A percentile compares a stretch with the other conserved stretches of the same genome.
Evolutionary conservation across 2,113 vertebrate species (phyloP).

Genomic region (Oncorhynchus kisutch): DNA sequence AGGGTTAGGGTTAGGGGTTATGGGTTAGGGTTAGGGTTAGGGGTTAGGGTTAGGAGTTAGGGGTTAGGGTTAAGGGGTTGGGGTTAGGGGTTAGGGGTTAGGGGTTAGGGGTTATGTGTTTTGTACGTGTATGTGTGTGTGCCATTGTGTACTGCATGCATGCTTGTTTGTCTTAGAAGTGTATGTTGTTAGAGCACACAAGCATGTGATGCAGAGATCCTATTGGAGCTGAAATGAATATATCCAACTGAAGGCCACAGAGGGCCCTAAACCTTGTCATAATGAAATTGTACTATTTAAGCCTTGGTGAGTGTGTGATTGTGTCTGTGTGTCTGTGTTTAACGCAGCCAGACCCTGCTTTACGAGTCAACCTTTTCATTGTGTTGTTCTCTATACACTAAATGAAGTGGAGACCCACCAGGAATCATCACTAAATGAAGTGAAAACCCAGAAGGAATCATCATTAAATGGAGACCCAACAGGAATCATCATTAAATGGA

Average conservation of each 20-base stretch:
- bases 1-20: too few species aligned
- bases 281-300: slow-evolving; percentile 74
- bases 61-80: too few species aligned
- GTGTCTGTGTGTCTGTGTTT: slow-evolving; percentile 12
- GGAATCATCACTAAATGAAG: too few species aligned
- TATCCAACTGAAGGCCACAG: slow-evolving; percentile 31
- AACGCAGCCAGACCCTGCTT: too few species aligned
- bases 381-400: too few species aligned
- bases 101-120: too few species aligned
- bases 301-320: slow-evolving; percentile 11
- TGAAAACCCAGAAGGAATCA: too few species aligned
- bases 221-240: slow-evolving; percentile 33
- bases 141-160: slow-evolving; percentile 7
- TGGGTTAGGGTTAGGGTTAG: too few species aligned
- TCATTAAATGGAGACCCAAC: slow-evolving; percentile 25
- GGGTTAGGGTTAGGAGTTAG: too few species aligned
- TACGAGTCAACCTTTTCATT: too few species aligned
- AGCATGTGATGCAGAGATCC: slow-evolving; percentile 26
- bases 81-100: too few species aligned
- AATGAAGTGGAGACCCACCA: too few species aligned
- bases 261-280: slow-evolving; percentile 46
- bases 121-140: not conserved
- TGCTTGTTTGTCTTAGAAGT: slow-evolving; percentile 12
- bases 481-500: slow-evolving; percentile 21
- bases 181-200: not conserved